A percentile compares a stretch with the other conserved stretches of the same genome.
Evolutionary conservation across 2,113 vertebrate genomes (phyloP).

Genomic region (Pseudorectes ferrugineus): DNA sequence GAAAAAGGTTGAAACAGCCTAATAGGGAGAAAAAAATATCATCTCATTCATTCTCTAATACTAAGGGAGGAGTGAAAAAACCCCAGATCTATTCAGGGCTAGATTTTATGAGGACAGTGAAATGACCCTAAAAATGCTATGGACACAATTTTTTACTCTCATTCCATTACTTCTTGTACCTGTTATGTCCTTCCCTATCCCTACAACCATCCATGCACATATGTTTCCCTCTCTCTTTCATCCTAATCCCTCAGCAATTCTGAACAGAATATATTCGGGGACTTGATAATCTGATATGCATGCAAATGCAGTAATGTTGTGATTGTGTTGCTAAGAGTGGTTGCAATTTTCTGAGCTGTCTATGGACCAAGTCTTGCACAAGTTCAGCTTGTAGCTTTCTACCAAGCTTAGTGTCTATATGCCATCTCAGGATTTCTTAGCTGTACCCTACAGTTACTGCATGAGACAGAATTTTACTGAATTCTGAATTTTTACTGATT

Average conservation of each 20-base stretch:
- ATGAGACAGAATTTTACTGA: not conserved
- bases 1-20: not conserved
- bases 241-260: not conserved
- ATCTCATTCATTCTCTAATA: not conserved
- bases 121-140: not conserved
- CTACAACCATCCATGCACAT: not conserved
- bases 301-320: not conserved
- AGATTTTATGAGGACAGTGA: not conserved
- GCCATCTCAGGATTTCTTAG: not conserved
- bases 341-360: not conserved
- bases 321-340: not conserved
- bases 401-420: not conserved
- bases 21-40: not conserved
- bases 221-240: not conserved
- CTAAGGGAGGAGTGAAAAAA: not conserved
- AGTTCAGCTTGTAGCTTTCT: not conserved
- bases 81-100: fast-evolving
- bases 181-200: not conserved
- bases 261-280: not conserved
- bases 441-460: not conserved
- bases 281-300: not conserved
- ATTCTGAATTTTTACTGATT: not conserved
- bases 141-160: not conserved
- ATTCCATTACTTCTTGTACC: not conserved
- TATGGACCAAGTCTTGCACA: not conserved